Percentiles rank a stretch among this genome's conserved stretches.
phyloP scores from a whole-genome alignment of 2,797 vertebrate genomes.

The Capromys pilorides region DNA sequence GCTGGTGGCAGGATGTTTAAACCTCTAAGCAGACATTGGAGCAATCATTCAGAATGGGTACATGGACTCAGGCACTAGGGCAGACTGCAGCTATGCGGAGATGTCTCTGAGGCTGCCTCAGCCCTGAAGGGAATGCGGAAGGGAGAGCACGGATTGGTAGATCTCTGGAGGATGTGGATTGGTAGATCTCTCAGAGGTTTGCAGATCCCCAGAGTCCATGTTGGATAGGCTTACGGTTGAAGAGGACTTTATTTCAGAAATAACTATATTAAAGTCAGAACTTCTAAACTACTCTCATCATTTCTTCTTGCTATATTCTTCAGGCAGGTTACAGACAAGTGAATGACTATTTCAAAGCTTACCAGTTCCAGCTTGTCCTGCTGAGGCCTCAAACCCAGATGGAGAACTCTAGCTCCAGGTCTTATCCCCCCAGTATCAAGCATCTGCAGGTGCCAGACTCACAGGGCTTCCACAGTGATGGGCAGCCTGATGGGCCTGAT shows the following conservation, averaged over 20 bases:
- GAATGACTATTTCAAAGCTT: background rate
- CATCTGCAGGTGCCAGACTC: background rate
- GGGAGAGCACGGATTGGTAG: background rate
- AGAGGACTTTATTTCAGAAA: slow-evolving; percentile 28
- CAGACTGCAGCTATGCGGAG: background rate
- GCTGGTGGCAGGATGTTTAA: background rate
- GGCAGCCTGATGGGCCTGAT: background rate
- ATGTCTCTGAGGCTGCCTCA: background rate
- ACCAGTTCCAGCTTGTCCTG: background rate
- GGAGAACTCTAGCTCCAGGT: background rate
- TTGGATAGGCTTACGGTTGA: background rate
- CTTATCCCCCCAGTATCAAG: background rate
- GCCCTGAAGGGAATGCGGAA: background rate
- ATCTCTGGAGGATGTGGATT: background rate
- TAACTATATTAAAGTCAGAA: background rate
- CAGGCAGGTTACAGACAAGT: background rate
- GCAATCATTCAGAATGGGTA: background rate
- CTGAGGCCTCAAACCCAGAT: background rate
- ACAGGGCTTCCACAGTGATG: background rate
- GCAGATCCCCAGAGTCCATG: background rate
- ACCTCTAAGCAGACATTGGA: background rate
- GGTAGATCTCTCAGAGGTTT: background rate
- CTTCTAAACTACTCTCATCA: background rate
- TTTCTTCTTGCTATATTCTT: slow-evolving; percentile 12
- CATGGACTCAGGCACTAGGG: background rate